Evolutionary conservation across 2,113 vertebrate genomes (phyloP), one percentile per base, ranked within the genome.

Genomic region (Nibea coibor): DNA sequence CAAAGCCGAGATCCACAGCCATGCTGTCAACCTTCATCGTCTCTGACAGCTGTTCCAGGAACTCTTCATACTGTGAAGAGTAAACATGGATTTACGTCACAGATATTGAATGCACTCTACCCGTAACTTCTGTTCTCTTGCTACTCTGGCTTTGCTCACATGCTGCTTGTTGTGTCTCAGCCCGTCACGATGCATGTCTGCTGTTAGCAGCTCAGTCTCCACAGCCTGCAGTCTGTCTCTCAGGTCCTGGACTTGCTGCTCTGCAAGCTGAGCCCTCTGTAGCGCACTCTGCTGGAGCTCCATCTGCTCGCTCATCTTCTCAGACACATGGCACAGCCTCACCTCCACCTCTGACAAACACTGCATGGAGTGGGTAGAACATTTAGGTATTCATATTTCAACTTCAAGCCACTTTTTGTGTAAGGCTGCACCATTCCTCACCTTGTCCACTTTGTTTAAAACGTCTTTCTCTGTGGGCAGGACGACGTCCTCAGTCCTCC

Each of bases 21-120:
- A 97, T 75, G 8, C 88, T 83, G 24, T 96, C 94, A 62, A 98
- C 80, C 70, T 95, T 97, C 96, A 98, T 94, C 61, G 91, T 96
- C 86, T 96, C 94, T 10, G 95, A 96, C 80, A 99, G 94, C 78
- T 95, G 92, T 2, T 97, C 95, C 93, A 99, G 87, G 92, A 98
- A 97, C 81, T 94, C 94, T 83, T 97, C 92, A 89, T 97, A 96
- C 97, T 98, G 75, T 62, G 6, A 53, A 45, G 31, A 71, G 9
- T 5, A 19, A 11, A 1, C 12, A 73, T 28, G 3, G 12, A 50
- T 15, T 59, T 24, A 20, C 56, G 3, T 26, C 0, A 16, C 57
- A 54, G 20, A 0, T 54, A 3, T 11, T 47, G 24, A 10, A 45
- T 57, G 16, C 10, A 1, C 5, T 47, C 4, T 35, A n/a, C 16